Conservation (phyloP, 2,888 invertebrate species). For the Erannis defoliaria region DNA sequence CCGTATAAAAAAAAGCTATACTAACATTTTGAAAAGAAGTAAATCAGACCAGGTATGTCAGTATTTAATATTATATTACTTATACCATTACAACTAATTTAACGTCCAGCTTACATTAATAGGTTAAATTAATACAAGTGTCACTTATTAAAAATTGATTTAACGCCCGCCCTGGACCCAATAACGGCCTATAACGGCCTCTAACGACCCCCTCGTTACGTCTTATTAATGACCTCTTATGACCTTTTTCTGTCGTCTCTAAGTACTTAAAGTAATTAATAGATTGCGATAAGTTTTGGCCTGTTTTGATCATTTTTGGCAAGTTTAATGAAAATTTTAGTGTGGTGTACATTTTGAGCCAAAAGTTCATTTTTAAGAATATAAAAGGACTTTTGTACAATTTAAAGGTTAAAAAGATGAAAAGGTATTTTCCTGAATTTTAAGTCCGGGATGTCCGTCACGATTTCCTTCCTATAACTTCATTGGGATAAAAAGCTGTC, state of each 20-base stretch:
- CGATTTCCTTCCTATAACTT: too few species aligned
- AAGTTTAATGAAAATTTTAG: constrained; percentile 4
- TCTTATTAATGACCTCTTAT: constrained; percentile 75
- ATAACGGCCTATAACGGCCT: constrained; percentile 53
- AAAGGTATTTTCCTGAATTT: too few species aligned
- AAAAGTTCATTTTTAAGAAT: neutral
- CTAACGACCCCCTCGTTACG: constrained; percentile 68
- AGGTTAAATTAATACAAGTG: constrained; percentile 33
- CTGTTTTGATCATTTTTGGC: constrained; percentile 19
- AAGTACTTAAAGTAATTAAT: constrained; percentile 64
- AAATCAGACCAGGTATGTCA: too few species aligned
- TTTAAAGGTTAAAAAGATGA: too few species aligned
- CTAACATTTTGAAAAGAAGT: too few species aligned
- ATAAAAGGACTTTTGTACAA: neutral
- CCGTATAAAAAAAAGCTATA: too few species aligned
- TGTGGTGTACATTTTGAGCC: neutral
- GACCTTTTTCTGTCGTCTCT: constrained; percentile 62
- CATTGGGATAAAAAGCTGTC: too few species aligned
- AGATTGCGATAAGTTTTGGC: constrained; percentile 42
- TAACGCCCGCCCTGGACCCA: constrained; percentile 57
- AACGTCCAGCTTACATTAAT: constrained; percentile 15
- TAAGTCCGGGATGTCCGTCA: too few species aligned
- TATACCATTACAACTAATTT: neutral
- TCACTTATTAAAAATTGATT: constrained; percentile 70
- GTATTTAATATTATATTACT: too few species aligned